Percentiles rank a stretch among this genome's conserved stretches.
These are phyloP conservation scores for Scopus umbretta DNA, from an alignment of 2,113 vertebrate species.

Conservation along the genomic window DNA sequence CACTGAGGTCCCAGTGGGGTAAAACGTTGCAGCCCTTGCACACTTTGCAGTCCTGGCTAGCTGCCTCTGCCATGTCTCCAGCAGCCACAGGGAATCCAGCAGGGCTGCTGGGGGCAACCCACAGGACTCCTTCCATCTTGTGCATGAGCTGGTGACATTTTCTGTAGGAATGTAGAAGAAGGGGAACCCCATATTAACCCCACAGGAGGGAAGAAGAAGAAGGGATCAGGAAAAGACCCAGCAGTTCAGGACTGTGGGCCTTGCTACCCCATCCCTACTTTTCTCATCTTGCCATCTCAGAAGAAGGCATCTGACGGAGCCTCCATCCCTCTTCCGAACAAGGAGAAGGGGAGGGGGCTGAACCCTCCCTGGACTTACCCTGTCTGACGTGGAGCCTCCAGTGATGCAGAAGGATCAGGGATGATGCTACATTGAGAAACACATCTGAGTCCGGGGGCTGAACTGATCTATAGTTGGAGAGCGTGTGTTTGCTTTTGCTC, in stretches of 20 bases:
- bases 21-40: not conserved
- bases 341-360: not conserved
- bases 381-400: not conserved
- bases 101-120: not conserved
- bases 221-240: not conserved
- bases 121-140: not conserved
- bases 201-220: not conserved
- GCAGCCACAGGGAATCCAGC: not conserved
- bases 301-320: not conserved
- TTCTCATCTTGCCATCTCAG: not conserved
- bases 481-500: not conserved
- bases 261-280: not conserved
- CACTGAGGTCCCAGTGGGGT: not conserved
- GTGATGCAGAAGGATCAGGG: not conserved
- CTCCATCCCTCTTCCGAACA: not conserved
- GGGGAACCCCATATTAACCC: not conserved
- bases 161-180: not conserved
- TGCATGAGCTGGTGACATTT: not conserved
- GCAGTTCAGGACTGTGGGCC: not conserved
- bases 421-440: constrained; percentile 1
- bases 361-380: not conserved
- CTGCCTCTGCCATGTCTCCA: not conserved
- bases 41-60: not conserved
- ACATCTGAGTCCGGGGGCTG: not conserved
- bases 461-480: not conserved